Conservation (phyloP, 2,888 invertebrate genomes). For the Cartodere bifasciata region DNA sequence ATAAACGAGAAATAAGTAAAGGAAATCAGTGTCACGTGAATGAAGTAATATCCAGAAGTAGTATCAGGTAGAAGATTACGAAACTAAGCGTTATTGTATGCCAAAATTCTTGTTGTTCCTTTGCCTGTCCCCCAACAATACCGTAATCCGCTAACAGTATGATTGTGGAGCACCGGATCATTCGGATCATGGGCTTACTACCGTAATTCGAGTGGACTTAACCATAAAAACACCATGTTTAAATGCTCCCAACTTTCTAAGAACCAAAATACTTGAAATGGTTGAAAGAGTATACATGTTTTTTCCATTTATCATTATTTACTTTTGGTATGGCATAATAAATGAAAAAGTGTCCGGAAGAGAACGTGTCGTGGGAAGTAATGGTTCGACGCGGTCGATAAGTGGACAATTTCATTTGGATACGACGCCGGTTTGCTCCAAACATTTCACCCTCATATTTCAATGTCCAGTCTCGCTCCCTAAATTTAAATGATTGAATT, state of each 20-base stretch:
- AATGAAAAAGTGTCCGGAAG: slow-evolving; percentile 26
- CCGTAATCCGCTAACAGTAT: slow-evolving; percentile 24
- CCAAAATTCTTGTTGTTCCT: slow-evolving; percentile 23
- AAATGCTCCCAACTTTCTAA: slow-evolving; percentile 22
- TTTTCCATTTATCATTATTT: slow-evolving; percentile 20
- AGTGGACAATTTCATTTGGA: slow-evolving; percentile 23
- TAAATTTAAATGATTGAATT: too few relatives aligned
- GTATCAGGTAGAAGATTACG: slow-evolving; percentile 16
- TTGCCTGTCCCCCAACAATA: slow-evolving; percentile 23
- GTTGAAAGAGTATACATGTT: slow-evolving; percentile 23
- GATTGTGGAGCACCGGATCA: slow-evolving; percentile 16
- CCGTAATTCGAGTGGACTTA: slow-evolving; percentile 21
- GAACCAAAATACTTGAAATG: slow-evolving; percentile 24
- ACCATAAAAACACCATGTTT: slow-evolving; percentile 20
- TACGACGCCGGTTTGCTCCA: too few relatives aligned
- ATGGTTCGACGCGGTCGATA: slow-evolving; percentile 29
- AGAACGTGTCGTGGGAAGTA: slow-evolving; percentile 25
- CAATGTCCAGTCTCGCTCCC: too few relatives aligned
- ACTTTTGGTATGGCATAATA: too few relatives aligned
- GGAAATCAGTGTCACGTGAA: too few relatives aligned
- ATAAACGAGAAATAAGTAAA: too few relatives aligned
- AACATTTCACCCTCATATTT: too few relatives aligned
- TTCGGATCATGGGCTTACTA: slow-evolving; percentile 20
- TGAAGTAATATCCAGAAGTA: too few relatives aligned
- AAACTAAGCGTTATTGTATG: slow-evolving; percentile 14